Percentiles rank a stretch among this genome's conserved stretches.
Conservation (phyloP, 2,888 invertebrate genomes). For the Idaea biselata region DNA sequence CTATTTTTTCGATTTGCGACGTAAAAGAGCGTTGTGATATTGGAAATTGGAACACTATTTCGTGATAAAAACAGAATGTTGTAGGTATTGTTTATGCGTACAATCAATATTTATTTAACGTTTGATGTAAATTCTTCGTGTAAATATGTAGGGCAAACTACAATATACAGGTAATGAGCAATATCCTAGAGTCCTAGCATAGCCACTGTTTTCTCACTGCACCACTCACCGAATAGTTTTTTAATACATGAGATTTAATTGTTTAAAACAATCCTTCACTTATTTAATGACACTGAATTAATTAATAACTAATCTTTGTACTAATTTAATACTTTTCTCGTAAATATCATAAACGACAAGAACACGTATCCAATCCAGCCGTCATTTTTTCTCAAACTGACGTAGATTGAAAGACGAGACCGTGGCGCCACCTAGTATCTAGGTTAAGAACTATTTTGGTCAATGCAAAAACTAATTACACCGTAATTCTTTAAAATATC, state of each 20-base stretch:
- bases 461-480: conserved; percentile 33
- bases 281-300: conserved; percentile 52
- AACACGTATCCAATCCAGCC: conserved; percentile 79
- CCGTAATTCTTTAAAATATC: background rate
- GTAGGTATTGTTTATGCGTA: conserved; percentile 2
- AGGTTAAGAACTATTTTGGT: conserved; percentile 39
- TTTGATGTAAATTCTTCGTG: conserved; percentile 9
- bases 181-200: conserved; percentile 52
- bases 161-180: conserved; percentile 44
- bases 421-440: conserved; percentile 61
- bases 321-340: conserved; percentile 72
- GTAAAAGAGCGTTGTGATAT: background rate
- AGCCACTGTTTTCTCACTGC: conserved; percentile 59
- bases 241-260: conserved; percentile 69
- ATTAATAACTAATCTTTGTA: conserved; percentile 56
- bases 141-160: conserved; percentile 26
- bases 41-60: conserved; percentile 9
- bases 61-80: background rate
- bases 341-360: conserved; percentile 80
- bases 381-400: conserved; percentile 80
- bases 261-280: conserved; percentile 57
- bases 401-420: conserved; percentile 50
- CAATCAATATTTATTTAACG: conserved; percentile 4
- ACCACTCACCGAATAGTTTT: conserved; percentile 70
- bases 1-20: conserved; percentile 6